Conservation (phyloP, 2,888 invertebrate species). For the Venustoraphidia nigricollis region DNA sequence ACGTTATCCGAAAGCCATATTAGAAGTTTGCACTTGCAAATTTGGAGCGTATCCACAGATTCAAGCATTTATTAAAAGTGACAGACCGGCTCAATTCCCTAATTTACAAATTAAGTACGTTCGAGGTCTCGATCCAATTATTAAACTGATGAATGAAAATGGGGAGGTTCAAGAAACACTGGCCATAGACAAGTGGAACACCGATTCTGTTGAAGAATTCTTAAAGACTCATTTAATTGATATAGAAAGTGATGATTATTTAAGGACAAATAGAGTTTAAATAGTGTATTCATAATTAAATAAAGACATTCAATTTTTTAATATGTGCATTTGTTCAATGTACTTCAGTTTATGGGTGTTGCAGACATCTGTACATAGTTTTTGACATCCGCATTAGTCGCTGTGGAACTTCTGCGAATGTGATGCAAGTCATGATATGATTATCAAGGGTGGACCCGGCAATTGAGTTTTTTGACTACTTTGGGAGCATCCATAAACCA, state of each 20-base stretch:
- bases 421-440: too few relatives aligned
- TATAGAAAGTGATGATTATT: conserved; percentile 38
- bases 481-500: too few relatives aligned
- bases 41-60: conserved; percentile 97
- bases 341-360: too few relatives aligned
- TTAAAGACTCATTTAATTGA: conserved; percentile 71
- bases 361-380: too few relatives aligned
- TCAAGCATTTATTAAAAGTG: conserved; percentile 94
- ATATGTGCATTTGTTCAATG: too few relatives aligned
- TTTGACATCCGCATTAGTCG: too few relatives aligned
- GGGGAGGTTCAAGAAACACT: conserved; percentile 75
- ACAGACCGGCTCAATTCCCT: conserved; percentile 75
- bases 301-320: too few relatives aligned
- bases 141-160: conserved; percentile 74
- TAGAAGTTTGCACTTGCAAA: conserved; percentile 97
- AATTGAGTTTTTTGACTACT: too few relatives aligned
- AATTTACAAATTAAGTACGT: conserved; percentile 87
- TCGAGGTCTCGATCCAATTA: conserved; percentile 85
- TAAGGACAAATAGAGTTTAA: conserved; percentile 42
- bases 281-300: not conserved
- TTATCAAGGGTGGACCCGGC: too few relatives aligned
- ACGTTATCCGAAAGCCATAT: conserved; percentile 77
- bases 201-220: conserved; percentile 94
- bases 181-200: conserved; percentile 97
- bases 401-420: too few relatives aligned